These are phyloP conservation scores for Zeuzera pyrina DNA, from an alignment of 2,888 invertebrate species.

Conservation along the genomic window DNA sequence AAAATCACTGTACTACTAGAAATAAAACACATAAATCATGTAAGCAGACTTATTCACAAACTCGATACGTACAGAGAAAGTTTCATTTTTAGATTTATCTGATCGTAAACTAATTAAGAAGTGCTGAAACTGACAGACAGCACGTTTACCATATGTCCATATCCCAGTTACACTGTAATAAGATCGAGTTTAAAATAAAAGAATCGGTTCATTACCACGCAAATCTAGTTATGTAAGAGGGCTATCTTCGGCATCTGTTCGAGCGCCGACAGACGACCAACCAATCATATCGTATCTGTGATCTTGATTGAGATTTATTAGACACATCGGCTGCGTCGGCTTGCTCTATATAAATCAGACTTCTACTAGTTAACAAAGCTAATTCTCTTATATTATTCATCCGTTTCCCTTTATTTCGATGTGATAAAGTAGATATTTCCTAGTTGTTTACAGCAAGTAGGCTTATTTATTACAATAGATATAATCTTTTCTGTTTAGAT, in stretches of 20 bases:
- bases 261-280: constrained; percentile 47
- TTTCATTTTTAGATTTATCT: too few species aligned
- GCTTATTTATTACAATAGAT: constrained; percentile 14
- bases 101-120: too few species aligned
- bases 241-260: constrained; percentile 30
- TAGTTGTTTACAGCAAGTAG: constrained; percentile 8
- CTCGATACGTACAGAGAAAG: too few species aligned
- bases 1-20: too few species aligned
- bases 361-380: constrained; percentile 7
- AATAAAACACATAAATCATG: too few species aligned
- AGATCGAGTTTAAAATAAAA: constrained; percentile 6
- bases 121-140: too few species aligned
- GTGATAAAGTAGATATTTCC: not conserved
- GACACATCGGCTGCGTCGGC: constrained; percentile 40
- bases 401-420: not conserved
- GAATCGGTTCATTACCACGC: constrained; percentile 2
- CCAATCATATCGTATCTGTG: constrained; percentile 44
- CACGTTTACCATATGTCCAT: too few species aligned
- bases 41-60: too few species aligned
- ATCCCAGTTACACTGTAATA: constrained; percentile 16
- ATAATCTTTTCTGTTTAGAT: constrained; percentile 29
- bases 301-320: constrained; percentile 70
- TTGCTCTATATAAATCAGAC: constrained; percentile 27
- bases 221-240: constrained; percentile 10
- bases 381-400: not conserved